Evolutionary conservation across 2,113 vertebrate species (phyloP).

Genomic region (Xenopus borealis): DNA sequence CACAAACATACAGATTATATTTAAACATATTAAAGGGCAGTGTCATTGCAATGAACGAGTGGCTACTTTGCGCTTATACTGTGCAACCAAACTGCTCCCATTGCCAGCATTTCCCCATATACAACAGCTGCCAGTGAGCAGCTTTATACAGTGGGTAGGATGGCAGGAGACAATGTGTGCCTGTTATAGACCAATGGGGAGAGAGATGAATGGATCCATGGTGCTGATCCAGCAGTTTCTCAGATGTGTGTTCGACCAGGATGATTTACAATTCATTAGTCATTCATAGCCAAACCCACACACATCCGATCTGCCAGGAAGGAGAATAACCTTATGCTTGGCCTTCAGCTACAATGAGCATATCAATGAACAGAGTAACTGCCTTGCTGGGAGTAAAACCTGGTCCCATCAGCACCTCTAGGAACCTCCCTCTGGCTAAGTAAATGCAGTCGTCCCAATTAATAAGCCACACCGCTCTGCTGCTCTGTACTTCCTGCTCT

Average conservation of each 20-base stretch:
- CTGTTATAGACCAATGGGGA: background rate
- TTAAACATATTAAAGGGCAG: no score
- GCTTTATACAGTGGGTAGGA: background rate
- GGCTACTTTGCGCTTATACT: no score
- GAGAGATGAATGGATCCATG: background rate
- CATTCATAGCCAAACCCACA: background rate
- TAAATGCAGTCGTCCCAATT: no score
- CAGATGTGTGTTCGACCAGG: background rate
- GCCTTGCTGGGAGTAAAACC: no score
- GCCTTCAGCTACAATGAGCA: no score
- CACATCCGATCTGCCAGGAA: background rate
- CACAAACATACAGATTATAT: no score
- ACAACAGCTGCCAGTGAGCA: background rate
- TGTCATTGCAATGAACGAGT: no score
- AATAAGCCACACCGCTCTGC: no score
- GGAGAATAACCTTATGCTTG: background rate
- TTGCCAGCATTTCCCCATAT: background rate
- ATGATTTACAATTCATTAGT: slow-evolving; percentile 31
- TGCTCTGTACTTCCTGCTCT: no score
- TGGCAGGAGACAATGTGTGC: background rate
- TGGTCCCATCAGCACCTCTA: no score
- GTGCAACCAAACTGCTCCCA: background rate
- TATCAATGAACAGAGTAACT: no score
- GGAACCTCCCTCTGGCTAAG: no score
- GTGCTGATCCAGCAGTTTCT: background rate